Evolutionary conservation across 30 jellyfish, hydroid and myxozoan species (phyloP).

Genomic region (Nemopilema nomurai): DNA sequence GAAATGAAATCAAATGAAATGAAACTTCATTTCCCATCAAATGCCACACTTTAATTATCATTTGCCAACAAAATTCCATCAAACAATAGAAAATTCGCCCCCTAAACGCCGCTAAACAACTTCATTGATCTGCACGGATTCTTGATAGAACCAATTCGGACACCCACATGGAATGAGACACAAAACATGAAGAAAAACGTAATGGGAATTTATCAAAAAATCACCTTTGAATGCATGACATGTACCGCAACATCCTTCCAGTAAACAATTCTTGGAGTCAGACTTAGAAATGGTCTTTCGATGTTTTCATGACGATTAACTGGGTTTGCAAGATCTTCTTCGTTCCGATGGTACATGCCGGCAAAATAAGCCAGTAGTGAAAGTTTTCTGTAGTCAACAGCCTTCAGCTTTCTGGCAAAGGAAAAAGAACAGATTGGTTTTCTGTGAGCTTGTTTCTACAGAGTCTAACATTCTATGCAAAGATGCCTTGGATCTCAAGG

Average conservation of each 20-base stretch:
- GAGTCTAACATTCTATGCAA: too few relatives aligned
- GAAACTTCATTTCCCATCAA: too few relatives aligned
- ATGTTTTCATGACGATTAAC: background rate
- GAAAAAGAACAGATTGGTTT: background rate
- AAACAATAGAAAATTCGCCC: too few relatives aligned
- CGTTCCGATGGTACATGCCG: background rate
- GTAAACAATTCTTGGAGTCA: conserved; percentile 61
- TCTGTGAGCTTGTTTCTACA: too few relatives aligned
- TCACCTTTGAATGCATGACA: conserved; percentile 75
- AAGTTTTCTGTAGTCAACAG: conserved; percentile 57
- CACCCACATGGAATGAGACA: too few relatives aligned
- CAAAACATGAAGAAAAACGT: background rate
- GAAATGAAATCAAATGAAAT: too few relatives aligned
- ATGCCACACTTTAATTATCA: too few relatives aligned
- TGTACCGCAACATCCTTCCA: conserved; percentile 89
- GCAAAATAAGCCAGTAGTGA: conserved; percentile 44
- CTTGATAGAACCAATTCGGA: too few relatives aligned
- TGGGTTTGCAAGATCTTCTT: background rate
- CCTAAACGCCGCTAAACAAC: too few relatives aligned
- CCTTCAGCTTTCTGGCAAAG: conserved; percentile 31
- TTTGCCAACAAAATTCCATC: too few relatives aligned
- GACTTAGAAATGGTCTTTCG: conserved; percentile 41
- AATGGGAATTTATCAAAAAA: background rate
- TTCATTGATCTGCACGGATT: too few relatives aligned
- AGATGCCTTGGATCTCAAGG: too few relatives aligned